Evolutionary conservation across 1,140 invertebrate genomes (phyloP), one percentile per base, ranked within the genome.

Genomic region (Lethocerus indicus): DNA sequence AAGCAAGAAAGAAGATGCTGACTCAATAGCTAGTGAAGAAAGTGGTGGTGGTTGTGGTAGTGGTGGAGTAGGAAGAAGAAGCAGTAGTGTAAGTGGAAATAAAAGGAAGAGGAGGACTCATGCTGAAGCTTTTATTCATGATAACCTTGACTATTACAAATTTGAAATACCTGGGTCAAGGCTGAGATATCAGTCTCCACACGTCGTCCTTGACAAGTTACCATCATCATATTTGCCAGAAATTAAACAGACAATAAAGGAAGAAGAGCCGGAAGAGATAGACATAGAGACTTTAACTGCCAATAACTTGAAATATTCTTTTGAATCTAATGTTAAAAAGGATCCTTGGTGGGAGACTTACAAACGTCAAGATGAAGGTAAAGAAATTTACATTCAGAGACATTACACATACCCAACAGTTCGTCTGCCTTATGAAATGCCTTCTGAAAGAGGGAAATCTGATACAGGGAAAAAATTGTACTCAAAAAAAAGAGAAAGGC

Each of bases 321-420:
- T 39, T n/a, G 36, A 39, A 21, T 20, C 18, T 14, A 16, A 16
- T 39, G 16, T 83, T 3, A 66, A 62, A 42, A 74, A 72, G 35
- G 81, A 86, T 57, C 71, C 79, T 0, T 87, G 83, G 83, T 84
- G 80, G 64, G 71, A 78, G 56, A 80, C 82, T 0, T 86, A 83
- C 59, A 39, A 39, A 39, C 18, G 36, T 6, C 81, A 85, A 58
- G 81, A 86, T 59, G 67, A 73, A 16, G 76, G 77, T 7, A 72
- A 76, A 49, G 73, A 81, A 55, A 69, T 69, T 21, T 57, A 54
- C 42, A 52, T 56, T 54, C 55, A 57, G 53, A 60, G 57, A 42
- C 67, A 70, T 51, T 28, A 63, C 66, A 66, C 63, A 24, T 56
- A 67, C 42, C 69, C 66, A 52, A 61, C 61, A 23, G 73, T 79